Base-by-base conservation (phyloP, 2,888 invertebrate genomes). In the Callyntrura guangdongensis region DNA sequence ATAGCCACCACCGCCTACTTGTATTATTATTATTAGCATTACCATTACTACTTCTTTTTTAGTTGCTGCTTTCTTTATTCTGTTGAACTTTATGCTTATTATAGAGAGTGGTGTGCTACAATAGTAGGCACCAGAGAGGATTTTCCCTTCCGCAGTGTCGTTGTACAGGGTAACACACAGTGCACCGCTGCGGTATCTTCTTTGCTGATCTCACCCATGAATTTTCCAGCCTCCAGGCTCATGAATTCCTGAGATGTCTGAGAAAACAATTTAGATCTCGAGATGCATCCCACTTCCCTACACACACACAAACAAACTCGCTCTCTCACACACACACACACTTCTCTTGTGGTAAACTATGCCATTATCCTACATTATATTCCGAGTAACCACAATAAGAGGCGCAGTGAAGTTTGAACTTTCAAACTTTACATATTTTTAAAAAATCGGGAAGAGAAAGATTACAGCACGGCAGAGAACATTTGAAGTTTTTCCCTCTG, bases 161-260 rank as follows among this genome's bases (percentile, higher is more conserved):
- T 56, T 27, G 22, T 36, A 27, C 17, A 74, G 53, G 20, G 59
- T n/a, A n/a, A n/a, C 59, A 22, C 17, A 49, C 22, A 56, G 22
- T 20, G 20, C 74, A 74, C 17, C 20, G n/a, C 47, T 74, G 2
- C 22, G 25, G 12, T 56, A 59, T 59, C 56, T 56, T 0, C n/a
- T 56, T 5, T 22, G 56, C 61, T 82, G 72, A 74, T 53, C 81
- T 14, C 27, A 12, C 79, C 59, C 49, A n/a, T 49, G 64, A 67
- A 67, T 67, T 64, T 67, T 67, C 61, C 8, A 53, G 56, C 85
- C 86, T 53, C 67, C 53, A 22, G 61, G 14, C 49, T 67, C 64
- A 79, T 79, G 79, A 79, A 86, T 86, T 86, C 79, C 86, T 79
- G 64, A 79, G 47, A 79, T 59, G 12, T 67, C 22, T 86, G 36